Conservation (phyloP, 2,888 invertebrate species). For the Limnephilus lunatus region DNA sequence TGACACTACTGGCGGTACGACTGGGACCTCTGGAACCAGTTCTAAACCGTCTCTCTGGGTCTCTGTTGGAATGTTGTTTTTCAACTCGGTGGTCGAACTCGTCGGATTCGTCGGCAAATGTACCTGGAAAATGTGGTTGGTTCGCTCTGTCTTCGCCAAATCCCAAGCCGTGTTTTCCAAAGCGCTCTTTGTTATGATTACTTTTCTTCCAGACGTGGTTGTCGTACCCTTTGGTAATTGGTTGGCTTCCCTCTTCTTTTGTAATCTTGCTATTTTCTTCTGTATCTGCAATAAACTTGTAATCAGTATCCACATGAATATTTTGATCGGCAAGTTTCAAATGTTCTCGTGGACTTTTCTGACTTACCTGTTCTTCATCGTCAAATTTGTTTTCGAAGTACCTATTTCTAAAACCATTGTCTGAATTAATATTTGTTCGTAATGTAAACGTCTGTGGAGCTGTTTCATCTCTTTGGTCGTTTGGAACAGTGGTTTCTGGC, state of each 20-base stretch:
- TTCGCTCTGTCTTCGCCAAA: slow-evolving; percentile 43
- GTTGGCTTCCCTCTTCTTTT: slow-evolving; percentile 48
- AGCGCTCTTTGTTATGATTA: slow-evolving; percentile 61
- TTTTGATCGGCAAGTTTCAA: slow-evolving; percentile 50
- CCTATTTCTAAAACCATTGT: slow-evolving; percentile 6
- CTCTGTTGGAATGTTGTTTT: slow-evolving; percentile 33
- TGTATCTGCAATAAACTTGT: slow-evolving; percentile 64
- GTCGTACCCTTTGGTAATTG: slow-evolving; percentile 51
- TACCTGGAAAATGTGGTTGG: slow-evolving; percentile 51
- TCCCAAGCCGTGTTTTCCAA: slow-evolving; percentile 58
- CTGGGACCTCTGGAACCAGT: not conserved
- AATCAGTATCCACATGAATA: slow-evolving; percentile 57
- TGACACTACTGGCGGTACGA: slow-evolving; percentile 20
- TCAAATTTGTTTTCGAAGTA: slow-evolving; percentile 20
- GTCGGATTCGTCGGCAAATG: slow-evolving; percentile 55
- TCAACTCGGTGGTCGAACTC: slow-evolving; percentile 51
- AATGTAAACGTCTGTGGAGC: slow-evolving; percentile 60
- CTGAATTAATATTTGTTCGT: slow-evolving; percentile 11
- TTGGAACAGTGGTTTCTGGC: slow-evolving; percentile 52
- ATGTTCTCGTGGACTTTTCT: slow-evolving; percentile 47
- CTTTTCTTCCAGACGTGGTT: slow-evolving; percentile 52
- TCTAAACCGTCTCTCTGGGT: slow-evolving; percentile 11
- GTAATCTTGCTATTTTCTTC: slow-evolving; percentile 50
- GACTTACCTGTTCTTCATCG: slow-evolving; percentile 60
- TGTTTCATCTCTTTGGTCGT: slow-evolving; percentile 60